phyloP scores from a whole-genome alignment of 2,888 invertebrate species.

The Artemia sinica region DNA sequence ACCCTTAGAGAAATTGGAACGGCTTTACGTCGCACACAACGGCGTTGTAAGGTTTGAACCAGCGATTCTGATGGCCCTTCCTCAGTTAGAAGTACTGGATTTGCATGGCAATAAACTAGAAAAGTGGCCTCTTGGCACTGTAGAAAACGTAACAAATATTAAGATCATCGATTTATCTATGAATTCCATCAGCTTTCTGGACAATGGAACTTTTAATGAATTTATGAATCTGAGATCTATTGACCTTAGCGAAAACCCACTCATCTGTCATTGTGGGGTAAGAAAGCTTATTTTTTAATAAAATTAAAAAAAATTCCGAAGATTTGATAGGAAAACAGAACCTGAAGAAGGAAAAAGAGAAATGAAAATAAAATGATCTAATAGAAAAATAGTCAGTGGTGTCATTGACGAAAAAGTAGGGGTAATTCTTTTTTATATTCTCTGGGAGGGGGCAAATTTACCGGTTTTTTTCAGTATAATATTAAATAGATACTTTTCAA shows the following conservation, averaged over 20 bases:
- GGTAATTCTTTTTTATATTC: no score
- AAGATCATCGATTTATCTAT: constrained; percentile 37
- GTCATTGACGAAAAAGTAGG: no score
- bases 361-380: no score
- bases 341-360: no score
- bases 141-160: constrained; percentile 33
- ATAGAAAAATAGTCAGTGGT: no score
- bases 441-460: no score
- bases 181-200: constrained; percentile 40
- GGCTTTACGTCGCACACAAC: constrained; percentile 38
- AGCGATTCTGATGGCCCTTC: constrained; percentile 24
- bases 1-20: constrained; percentile 34
- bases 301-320: no score
- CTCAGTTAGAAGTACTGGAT: constrained; percentile 35
- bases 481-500: no score
- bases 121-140: constrained; percentile 29
- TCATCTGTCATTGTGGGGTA: constrained; percentile 42
- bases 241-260: constrained; percentile 40
- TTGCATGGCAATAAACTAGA: constrained; percentile 38
- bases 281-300: constrained; percentile 29
- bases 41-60: constrained; percentile 32
- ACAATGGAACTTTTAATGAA: constrained; percentile 41
- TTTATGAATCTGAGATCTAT: constrained; percentile 32
- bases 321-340: no score
- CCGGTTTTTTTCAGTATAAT: no score